These are phyloP conservation scores for Heteropelma amictum DNA, from an alignment of 2,888 invertebrate genomes.

Conservation along the genomic window DNA sequence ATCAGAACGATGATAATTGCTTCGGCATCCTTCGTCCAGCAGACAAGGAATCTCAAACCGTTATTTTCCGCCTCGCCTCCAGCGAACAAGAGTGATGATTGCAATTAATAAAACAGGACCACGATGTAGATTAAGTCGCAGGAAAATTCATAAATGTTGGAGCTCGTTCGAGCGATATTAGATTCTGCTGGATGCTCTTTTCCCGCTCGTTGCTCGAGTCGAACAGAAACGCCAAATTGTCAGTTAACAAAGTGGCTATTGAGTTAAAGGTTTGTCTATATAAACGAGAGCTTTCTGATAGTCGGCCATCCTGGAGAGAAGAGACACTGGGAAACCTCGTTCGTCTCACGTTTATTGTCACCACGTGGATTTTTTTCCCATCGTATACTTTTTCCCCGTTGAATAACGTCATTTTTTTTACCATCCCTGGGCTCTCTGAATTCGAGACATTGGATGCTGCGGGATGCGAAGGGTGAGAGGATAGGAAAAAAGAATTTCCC, in stretches of 20 bases:
- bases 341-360: not conserved
- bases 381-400: not conserved
- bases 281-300: not conserved
- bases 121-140: no score
- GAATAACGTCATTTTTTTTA: not conserved
- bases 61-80: no score
- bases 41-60: no score
- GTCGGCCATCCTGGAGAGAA: not conserved
- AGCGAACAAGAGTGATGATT: no score
- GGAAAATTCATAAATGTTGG: constrained; percentile 6
- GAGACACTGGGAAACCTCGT: constrained; percentile 3
- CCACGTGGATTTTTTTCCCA: no score
- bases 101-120: no score
- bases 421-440: not conserved
- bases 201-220: not conserved
- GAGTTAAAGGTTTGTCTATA: constrained; percentile 12
- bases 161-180: no score
- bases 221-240: constrained; percentile 40
- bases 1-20: no score
- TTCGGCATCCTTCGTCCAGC: no score
- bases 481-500: constrained; percentile 2
- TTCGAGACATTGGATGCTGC: not conserved
- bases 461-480: not conserved
- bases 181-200: no score
- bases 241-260: constrained; percentile 32